Evolutionary conservation across 2,888 invertebrate species (phyloP), one percentile per base, ranked within the genome.

Genomic region (Drosophila glabriapex): DNA sequence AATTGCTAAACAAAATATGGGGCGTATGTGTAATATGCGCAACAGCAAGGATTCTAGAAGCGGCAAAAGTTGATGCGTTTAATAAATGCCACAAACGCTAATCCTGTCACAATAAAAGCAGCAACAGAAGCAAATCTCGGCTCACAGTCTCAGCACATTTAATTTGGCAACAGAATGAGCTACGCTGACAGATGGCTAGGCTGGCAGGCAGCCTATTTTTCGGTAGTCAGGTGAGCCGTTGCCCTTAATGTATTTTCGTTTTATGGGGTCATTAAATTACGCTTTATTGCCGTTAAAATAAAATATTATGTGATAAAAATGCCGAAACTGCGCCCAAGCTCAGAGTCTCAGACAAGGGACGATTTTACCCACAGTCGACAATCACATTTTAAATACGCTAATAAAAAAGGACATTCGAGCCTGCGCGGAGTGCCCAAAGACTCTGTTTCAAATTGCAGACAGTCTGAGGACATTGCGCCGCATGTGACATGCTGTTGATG

Each of bases 221-320:
- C 49, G 58, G 67, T 35, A 14, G 46, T 16, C 25, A 76, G 76
- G 80, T 71, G 75, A 69, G 74, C 72, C 54, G 53, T 54, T 68
- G 68, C 73, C 68, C 68, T 85, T 88, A 90, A 90, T 89, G 90
- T 91, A 78, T 87, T 91, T 87, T 83, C 89, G 69, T 88, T 91
- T 91, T 90, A 90, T 90, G 79, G 89, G 84, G 91, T 91, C 90
- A 91, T 90, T 91, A 91, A 90, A 91, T 91, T 91, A 89, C 90
- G 85, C 85, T 90, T 90, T 90, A 90, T 89, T 90, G 90, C 90
- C 90, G 84, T 91, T 89, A 89, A 91, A 90, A 89, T 91, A 90
- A 90, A 89, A 90, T 91, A 91, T 90, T 81, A 90, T 90, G 91
- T 90, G 89, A 90, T 90, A 90, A 91, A 88, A 90, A 89, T 82